Conservation (phyloP, 2,797 vertebrate genomes). For the Darevskia nairensis region DNA sequence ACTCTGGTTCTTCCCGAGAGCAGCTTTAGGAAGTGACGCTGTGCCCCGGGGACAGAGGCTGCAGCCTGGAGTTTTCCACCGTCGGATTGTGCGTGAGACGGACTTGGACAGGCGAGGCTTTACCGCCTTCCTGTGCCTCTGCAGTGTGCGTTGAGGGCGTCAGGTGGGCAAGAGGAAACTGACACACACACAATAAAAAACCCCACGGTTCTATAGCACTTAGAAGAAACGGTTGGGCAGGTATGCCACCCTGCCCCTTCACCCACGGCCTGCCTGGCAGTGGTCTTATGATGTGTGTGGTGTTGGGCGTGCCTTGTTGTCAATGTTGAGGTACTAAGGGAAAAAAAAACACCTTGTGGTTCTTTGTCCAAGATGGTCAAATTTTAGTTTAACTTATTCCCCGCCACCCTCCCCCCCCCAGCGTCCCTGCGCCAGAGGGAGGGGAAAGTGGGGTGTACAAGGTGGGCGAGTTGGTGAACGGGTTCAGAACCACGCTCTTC, state of each 20-base stretch:
- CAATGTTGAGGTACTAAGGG: conserved; percentile 76
- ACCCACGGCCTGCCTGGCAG: conserved; percentile 44
- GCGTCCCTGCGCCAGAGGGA: conserved; percentile 65
- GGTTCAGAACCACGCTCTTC: conserved; percentile 42
- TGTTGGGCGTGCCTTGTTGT: conserved; percentile 72
- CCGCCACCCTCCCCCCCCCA: rapidly evolving
- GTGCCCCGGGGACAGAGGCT: neutral
- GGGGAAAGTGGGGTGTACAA: neutral
- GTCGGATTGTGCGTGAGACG: conserved; percentile 39
- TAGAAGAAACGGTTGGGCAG: conserved; percentile 40
- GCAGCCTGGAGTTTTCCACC: conserved; percentile 40
- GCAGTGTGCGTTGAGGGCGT: neutral
- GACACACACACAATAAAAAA: conserved; percentile 44
- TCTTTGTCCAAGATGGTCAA: conserved; percentile 69
- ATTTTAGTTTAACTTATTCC: conserved; percentile 73
- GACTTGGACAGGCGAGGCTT: conserved; percentile 46
- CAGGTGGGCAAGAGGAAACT: conserved; percentile 33
- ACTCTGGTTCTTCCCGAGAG: conserved; percentile 91
- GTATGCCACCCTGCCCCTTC: conserved; percentile 43
- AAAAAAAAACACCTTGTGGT: conserved; percentile 62
- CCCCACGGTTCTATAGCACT: conserved; percentile 63
- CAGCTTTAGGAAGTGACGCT: conserved; percentile 89
- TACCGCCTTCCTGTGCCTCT: conserved; percentile 7
- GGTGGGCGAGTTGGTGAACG: neutral
- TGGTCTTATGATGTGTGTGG: conserved; percentile 67